Base-by-base conservation (phyloP, 2,888 invertebrate genomes). In the Zhengitettix transpicula region DNA sequence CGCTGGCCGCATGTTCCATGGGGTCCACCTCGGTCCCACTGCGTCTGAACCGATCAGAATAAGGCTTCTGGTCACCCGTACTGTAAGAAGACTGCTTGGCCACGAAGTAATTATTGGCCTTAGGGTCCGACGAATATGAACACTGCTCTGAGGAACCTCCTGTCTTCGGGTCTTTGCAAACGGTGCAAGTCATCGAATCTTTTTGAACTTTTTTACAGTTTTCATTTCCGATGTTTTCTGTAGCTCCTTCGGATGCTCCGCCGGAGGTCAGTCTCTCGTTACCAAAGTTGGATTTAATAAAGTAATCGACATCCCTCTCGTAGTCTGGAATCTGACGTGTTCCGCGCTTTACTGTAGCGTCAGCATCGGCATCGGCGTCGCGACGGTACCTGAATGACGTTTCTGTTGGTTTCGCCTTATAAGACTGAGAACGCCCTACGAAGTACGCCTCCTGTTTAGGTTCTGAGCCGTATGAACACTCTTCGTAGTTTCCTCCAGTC, bases 61-160 rank as follows among this genome's bases (percentile, higher is more conserved):
- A 17, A 3, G 61, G 61, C 15, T 57, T 53, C 14, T 58, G 57
- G 42, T 58, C 56, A 10, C 55, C 58, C 9, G 59, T 40, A 42
- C 55, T 64, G 59, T 59, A 65, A 11, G 65, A 64, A 10, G 62
- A 55, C 42, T 64, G 55, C 10, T 60, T 60, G 9, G 68, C 67
- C 40, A 66, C 66, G 64, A 67, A 69, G 58, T 67, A 69, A 16
- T 64, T 65, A 14, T 66, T 66, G 42, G 65, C 60, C 16, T 67
- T 66, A 0, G 87, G 87, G 63, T 83, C 81, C 1, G 84, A 82
- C 11, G 84, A 83, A 71, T 88, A 91, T 0, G 86, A 84, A 69
- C 90, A 91, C 14, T 84, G 84, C 70, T 90, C 89, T 64, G 82
- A 88, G 62, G 84, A 82, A 41, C 84, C 87, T 54, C 87, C 86